These are phyloP conservation scores for Sebastes matsubarae DNA, from an alignment of 2,797 vertebrate species.

Conservation along the genomic window DNA sequence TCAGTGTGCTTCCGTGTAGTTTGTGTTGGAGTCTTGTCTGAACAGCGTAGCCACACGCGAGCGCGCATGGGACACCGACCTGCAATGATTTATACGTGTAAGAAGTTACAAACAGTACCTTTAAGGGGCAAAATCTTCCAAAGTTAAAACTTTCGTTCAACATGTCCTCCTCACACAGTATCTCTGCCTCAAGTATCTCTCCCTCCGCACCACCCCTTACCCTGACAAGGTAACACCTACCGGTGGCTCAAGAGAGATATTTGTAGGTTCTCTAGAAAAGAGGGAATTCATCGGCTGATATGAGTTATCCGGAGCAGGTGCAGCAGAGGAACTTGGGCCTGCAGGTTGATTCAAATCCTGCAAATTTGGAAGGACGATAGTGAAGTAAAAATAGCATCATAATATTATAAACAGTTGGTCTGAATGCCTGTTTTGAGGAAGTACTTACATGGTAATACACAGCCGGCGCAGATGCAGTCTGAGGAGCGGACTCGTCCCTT, in stretches of 20 bases:
- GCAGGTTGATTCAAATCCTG: slow-evolving; percentile 25
- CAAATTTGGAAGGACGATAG: not conserved
- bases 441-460: slow-evolving; percentile 43
- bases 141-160: not conserved
- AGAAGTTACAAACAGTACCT: no score
- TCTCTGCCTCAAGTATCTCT: not conserved
- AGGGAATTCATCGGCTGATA: not conserved
- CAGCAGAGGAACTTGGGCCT: not conserved
- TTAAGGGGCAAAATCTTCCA: not conserved
- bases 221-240: slow-evolving; percentile 20
- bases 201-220: not conserved
- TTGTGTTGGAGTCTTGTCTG: no score
- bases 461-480: not conserved
- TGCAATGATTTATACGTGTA: no score
- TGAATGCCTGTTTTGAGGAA: not conserved
- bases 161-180: not conserved
- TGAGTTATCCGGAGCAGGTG: not conserved
- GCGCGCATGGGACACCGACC: no score
- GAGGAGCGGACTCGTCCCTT: not conserved
- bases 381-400: not conserved
- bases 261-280: not conserved
- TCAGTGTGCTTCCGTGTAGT: no score
- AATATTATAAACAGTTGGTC: not conserved
- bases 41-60: no score
- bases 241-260: not conserved